Conservation (phyloP, 2,113 vertebrate genomes). For the Osmerus eperlanus region DNA sequence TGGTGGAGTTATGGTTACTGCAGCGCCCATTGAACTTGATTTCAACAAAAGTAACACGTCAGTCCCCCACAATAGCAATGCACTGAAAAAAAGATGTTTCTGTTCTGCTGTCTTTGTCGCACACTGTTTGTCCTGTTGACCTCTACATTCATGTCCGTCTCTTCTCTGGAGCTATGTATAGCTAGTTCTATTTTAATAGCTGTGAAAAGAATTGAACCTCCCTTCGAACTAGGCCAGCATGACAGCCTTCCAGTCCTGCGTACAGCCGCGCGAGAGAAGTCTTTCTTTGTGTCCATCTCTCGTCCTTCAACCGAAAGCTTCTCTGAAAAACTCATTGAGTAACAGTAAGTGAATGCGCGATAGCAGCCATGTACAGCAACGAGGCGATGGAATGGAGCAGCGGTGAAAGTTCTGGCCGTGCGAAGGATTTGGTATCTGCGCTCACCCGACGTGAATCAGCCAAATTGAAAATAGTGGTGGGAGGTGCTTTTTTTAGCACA, state of each 20-base stretch:
- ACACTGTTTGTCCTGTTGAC: not conserved
- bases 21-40: no score
- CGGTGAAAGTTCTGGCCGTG: not conserved
- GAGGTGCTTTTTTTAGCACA: conserved; percentile 72
- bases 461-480: conserved; percentile 72
- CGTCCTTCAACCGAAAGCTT: not conserved
- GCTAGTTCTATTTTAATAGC: conserved; percentile 65
- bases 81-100: not conserved
- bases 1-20: no score
- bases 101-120: not conserved
- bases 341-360: not conserved
- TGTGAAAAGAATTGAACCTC: conserved; percentile 18
- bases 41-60: no score
- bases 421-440: not conserved
- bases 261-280: not conserved
- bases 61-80: not conserved
- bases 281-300: not conserved
- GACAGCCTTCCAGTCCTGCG: not conserved
- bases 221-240: not conserved
- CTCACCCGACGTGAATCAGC: not conserved
- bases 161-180: conserved; percentile 77
- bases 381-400: conserved; percentile 7
- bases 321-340: not conserved
- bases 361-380: conserved; percentile 31
- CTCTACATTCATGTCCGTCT: conserved; percentile 30